These are phyloP conservation scores for Athripsodes cinereus DNA, from an alignment of 2,888 invertebrate genomes.

Conservation along the genomic window DNA sequence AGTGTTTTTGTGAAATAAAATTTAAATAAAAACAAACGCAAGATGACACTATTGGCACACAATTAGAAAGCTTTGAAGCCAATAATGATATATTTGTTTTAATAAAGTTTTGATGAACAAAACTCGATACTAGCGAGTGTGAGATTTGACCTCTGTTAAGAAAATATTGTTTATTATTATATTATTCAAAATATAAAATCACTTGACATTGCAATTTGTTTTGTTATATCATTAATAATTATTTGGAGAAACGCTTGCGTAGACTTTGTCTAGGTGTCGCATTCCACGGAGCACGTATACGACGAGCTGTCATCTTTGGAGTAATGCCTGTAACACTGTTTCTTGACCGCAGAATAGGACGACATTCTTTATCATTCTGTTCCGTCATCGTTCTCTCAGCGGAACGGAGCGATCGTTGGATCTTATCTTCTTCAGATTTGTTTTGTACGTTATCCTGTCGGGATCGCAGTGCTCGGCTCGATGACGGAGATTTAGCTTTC, in stretches of 20 bases:
- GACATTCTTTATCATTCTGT: slow-evolving; percentile 15
- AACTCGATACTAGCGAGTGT: no score
- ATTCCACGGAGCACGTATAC: slow-evolving; percentile 37
- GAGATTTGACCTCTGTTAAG: no score
- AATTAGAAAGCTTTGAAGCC: no score
- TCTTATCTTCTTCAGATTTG: slow-evolving; percentile 19
- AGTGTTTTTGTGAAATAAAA: no score
- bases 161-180: no score
- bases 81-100: no score
- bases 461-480: slow-evolving; percentile 17
- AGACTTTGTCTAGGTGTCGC: slow-evolving; percentile 43
- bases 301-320: slow-evolving; percentile 17
- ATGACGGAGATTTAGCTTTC: neutral
- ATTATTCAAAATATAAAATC: no score
- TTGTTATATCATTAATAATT: no score
- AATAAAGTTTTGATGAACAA: no score
- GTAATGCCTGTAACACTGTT: slow-evolving; percentile 22
- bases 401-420: slow-evolving; percentile 22
- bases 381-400: slow-evolving; percentile 9
- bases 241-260: slow-evolving; percentile 38
- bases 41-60: no score
- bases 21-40: no score
- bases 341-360: slow-evolving; percentile 24
- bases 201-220: no score
- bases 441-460: slow-evolving; percentile 17